Evolutionary conservation across 2,113 vertebrate species (phyloP).

Genomic region (Lethenteron reissneri): DNA sequence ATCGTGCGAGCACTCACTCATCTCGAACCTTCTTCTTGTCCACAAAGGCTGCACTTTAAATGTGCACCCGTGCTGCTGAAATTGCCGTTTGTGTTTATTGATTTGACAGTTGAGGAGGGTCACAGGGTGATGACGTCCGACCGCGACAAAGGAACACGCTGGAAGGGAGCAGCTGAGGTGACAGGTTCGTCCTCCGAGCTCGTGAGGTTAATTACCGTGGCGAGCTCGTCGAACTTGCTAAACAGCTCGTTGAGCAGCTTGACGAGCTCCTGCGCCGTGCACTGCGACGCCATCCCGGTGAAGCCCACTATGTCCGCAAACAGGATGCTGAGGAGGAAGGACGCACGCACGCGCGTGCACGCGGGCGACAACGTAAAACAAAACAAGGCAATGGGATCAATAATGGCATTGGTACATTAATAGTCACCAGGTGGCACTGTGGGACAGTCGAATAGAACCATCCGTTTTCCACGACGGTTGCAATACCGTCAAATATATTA

Average conservation of each 20-base stretch:
- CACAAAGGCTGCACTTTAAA: too few species aligned
- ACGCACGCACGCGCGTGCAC: not conserved
- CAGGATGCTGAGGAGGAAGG: slow-evolving; percentile 38
- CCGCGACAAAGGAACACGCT: too few species aligned
- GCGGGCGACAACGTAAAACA: not conserved
- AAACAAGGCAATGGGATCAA: not conserved
- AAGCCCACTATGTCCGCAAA: slow-evolving; percentile 90
- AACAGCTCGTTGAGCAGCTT: slow-evolving; percentile 92
- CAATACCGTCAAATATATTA: not conserved
- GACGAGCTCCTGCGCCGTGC: slow-evolving; percentile 80
- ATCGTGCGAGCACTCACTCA: too few species aligned
- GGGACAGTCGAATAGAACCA: not conserved
- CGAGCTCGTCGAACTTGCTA: slow-evolving; percentile 76
- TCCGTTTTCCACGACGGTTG: not conserved
- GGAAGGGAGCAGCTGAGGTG: too few species aligned
- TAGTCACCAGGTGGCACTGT: not conserved
- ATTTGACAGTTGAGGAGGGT: slow-evolving; percentile 7
- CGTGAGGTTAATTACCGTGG: slow-evolving; percentile 34
- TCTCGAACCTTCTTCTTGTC: too few species aligned
- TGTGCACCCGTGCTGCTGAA: too few species aligned
- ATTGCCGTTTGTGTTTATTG: not conserved
- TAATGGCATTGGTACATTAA: not conserved
- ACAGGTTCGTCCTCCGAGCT: too few species aligned
- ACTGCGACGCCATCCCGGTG: slow-evolving; percentile 79
- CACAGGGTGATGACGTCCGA: slow-evolving; percentile 5